Conservation (phyloP, 2,113 vertebrate species). For the Tragelaphus buxtoni region DNA sequence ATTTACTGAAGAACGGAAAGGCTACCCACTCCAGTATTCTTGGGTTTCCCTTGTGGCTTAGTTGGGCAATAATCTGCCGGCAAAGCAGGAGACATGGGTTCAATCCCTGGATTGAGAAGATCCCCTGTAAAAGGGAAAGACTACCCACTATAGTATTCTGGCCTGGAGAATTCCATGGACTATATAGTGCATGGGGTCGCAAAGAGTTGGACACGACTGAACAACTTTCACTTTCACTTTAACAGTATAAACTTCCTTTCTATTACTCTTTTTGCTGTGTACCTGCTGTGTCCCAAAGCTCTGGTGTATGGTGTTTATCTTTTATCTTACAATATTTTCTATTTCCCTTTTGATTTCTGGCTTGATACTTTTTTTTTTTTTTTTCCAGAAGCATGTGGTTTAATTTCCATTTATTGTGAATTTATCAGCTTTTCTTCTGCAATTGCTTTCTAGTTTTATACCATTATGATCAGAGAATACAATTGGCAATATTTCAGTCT, state of each 20-base stretch:
- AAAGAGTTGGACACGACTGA: neutral
- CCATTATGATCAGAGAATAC: neutral
- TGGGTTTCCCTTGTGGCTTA: neutral
- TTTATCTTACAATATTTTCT: neutral
- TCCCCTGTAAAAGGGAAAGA: neutral
- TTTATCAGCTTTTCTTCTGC: neutral
- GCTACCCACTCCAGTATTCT: neutral
- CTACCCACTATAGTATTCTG: neutral
- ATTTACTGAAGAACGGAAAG: neutral
- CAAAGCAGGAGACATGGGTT: neutral
- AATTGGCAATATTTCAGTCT: neutral
- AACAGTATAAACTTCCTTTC: neutral
- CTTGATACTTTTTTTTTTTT: neutral
- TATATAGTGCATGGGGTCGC: neutral
- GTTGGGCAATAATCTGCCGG: neutral
- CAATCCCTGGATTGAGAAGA: neutral
- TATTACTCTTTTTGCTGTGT: neutral
- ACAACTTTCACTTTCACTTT: neutral
- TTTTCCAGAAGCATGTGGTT: neutral
- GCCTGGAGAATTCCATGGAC: neutral
- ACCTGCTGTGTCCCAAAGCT: neutral
- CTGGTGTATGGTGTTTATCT: neutral
- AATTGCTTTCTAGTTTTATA: neutral
- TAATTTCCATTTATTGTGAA: neutral
- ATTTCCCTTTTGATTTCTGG: neutral